Base-by-base conservation (phyloP, 2,888 invertebrate species). In the Caenorhabditis sp. region DNA sequence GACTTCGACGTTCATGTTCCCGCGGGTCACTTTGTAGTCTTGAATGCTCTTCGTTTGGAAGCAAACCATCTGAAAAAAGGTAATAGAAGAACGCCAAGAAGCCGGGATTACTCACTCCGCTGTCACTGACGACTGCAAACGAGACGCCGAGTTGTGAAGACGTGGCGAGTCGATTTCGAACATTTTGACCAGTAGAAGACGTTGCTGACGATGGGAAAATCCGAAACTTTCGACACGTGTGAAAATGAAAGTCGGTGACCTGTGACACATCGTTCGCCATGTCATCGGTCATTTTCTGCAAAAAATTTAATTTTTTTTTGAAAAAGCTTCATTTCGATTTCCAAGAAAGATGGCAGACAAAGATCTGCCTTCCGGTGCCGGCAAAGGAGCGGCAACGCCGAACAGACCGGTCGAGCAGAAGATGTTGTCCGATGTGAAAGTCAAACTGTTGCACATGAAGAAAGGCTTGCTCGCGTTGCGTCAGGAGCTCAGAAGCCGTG, bases 1-100 rank as follows among this genome's bases (percentile, higher is more conserved):
- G 28, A 82, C 83, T 70, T 87, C 86, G n/a, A 65, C 37, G 56
- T 83, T 82, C 67, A 77, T 71, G 40, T 81, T 84, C 40, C 84
- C 82, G 5, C 77, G 77, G 2, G 65, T 85, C n/a, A 82, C 24
- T 40, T 62, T 53, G 47, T 65, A 71, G n/a, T 44, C 32, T 22
- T 71, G 65, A 3, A 85, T 24, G 18, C 51, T 53, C 53, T 69
- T 67, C 9, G 83, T 76, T 4, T 64, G 55, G 51, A 80, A 85
- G 28, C 81, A 79, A 28, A 71, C 13, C 37, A 83, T 37, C 82
- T 82, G 64, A 60, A 80, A 74, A 40, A 55, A 24, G 32, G 61
- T 28, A 24, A 55, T 37, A 5, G 32, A 28, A 22, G 3, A 2
- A 22, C 15, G 37, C 11, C 15, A 61, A 24, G 9, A 32, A 32